Conservation (phyloP, 2,797 vertebrate species). For the Loris lydekkerianus region DNA sequence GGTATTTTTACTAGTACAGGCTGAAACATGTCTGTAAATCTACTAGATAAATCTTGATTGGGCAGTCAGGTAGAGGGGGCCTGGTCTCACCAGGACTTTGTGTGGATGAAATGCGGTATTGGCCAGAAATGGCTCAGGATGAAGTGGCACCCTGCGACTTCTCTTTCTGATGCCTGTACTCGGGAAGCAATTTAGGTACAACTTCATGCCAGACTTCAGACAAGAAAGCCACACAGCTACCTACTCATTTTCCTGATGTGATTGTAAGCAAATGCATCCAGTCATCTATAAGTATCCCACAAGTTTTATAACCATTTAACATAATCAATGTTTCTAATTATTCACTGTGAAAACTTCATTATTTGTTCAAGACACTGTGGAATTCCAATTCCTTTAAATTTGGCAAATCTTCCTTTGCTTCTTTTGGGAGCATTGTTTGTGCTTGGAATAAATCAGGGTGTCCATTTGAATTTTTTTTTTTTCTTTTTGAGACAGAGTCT, state of each 20-base stretch:
- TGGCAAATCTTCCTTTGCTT: not conserved
- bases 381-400: slow-evolving; percentile 36
- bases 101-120: not conserved
- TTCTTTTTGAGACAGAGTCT: no score
- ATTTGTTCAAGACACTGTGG: not conserved
- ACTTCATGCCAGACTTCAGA: slow-evolving; percentile 1
- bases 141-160: not conserved
- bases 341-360: not conserved
- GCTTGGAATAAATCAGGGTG: not conserved
- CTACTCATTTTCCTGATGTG: not conserved
- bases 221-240: not conserved
- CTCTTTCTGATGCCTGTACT: not conserved
- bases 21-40: slow-evolving; percentile 11
- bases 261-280: not conserved
- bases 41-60: not conserved
- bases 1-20: not conserved
- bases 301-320: slow-evolving; percentile 1
- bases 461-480: not conserved
- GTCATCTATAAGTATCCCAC: not conserved
- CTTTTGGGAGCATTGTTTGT: not conserved
- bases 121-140: not conserved
- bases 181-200: not conserved
- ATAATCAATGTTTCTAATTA: slow-evolving; percentile 37
- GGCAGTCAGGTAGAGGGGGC: not conserved
- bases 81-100: not conserved